These are phyloP conservation scores for Apamea sordens DNA, from an alignment of 2,888 invertebrate species.

Conservation along the genomic window DNA sequence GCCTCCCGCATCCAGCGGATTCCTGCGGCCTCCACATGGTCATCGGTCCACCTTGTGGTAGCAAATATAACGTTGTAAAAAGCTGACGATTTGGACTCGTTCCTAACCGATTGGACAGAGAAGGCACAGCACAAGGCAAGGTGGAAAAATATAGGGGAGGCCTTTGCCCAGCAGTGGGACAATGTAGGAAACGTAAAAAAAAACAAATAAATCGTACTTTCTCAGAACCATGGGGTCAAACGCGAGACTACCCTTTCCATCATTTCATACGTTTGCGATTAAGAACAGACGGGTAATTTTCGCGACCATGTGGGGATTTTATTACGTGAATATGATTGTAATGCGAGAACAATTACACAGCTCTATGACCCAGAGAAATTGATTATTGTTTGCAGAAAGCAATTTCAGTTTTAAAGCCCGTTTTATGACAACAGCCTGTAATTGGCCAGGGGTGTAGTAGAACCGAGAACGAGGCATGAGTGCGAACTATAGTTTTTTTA, in stretches of 20 bases:
- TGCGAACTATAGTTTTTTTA: neutral
- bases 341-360: conserved; percentile 26
- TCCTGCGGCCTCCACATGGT: neutral
- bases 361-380: conserved; percentile 29
- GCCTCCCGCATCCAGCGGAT: neutral
- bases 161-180: too few relatives aligned
- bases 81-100: neutral
- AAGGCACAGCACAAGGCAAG: too few relatives aligned
- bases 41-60: neutral
- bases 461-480: neutral
- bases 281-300: neutral
- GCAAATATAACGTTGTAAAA: neutral
- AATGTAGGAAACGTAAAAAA: too few relatives aligned
- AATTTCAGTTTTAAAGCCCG: conserved; percentile 16
- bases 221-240: neutral
- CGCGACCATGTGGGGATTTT: neutral
- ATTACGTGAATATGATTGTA: conserved; percentile 12
- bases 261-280: neutral
- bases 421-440: conserved; percentile 21
- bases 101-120: too few relatives aligned
- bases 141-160: too few relatives aligned
- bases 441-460: neutral
- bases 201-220: neutral
- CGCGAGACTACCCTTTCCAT: neutral
- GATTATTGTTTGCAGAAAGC: conserved; percentile 48